A percentile compares a stretch with the other conserved stretches of the same genome.
These are phyloP conservation scores for Nudaria mundana DNA, from an alignment of 2,888 invertebrate genomes.

Conservation along the genomic window DNA sequence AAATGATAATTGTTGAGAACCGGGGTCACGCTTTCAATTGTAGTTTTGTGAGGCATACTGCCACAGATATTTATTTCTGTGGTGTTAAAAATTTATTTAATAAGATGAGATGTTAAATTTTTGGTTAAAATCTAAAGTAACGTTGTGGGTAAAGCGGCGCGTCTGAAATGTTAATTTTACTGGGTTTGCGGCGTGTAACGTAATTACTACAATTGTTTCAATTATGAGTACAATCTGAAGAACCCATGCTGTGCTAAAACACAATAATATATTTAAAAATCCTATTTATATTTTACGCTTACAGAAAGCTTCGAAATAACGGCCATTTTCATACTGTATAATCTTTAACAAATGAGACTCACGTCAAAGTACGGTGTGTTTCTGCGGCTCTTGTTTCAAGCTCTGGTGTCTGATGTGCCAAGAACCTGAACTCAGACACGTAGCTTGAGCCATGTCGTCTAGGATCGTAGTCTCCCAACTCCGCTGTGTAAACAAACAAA, in stretches of 20 bases:
- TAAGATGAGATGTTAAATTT: constrained; percentile 73
- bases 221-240: no score
- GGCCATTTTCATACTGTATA: no score
- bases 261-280: no score
- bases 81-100: constrained; percentile 77
- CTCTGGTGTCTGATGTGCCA: constrained; percentile 95
- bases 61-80: constrained; percentile 71
- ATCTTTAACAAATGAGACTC: no score
- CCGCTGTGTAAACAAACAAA: constrained; percentile 88
- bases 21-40: constrained; percentile 66
- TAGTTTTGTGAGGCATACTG: constrained; percentile 60
- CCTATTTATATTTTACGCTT: no score
- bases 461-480: constrained; percentile 96
- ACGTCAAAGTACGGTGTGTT: constrained; percentile 93
- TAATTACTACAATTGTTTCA: no score
- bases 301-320: no score
- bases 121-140: no score
- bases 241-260: no score
- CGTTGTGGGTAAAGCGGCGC: constrained; percentile 57
- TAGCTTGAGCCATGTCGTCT: constrained; percentile 94
- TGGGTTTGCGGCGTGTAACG: constrained; percentile 26
- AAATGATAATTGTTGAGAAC: constrained; percentile 27
- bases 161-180: constrained; percentile 60
- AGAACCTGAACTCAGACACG: constrained; percentile 96
- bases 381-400: constrained; percentile 93